phyloP scores from a whole-genome alignment of 2,888 invertebrate species.

The Empis livida region DNA sequence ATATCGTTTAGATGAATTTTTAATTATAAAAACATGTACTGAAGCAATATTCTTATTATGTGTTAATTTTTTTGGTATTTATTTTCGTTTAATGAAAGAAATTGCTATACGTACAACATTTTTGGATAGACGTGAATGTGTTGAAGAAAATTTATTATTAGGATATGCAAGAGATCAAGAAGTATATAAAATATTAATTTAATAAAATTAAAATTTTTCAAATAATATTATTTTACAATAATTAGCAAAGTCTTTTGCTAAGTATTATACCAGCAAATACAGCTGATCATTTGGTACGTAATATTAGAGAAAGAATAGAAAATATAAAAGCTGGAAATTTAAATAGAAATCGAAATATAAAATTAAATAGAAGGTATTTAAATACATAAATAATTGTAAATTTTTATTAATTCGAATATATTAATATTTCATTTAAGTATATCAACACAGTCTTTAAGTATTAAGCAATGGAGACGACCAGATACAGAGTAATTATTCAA shows the following conservation, averaged over 20 bases:
- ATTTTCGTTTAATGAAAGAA: conserved; percentile 79
- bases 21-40: conserved; percentile 39
- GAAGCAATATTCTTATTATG: conserved; percentile 46
- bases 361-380: background rate
- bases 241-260: conserved; percentile 67
- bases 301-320: conserved; percentile 44
- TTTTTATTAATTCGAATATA: background rate
- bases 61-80: conserved; percentile 73
- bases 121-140: conserved; percentile 71
- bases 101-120: conserved; percentile 77
- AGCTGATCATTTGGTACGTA: conserved; percentile 47
- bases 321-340: conserved; percentile 36
- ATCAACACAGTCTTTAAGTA: conserved; percentile 10
- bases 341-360: conserved; percentile 2
- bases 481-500: conserved; percentile 29
- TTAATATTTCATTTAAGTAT: background rate
- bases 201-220: background rate
- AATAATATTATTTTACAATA: conserved; percentile 4
- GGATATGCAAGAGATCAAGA: conserved; percentile 79
- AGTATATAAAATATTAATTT: conserved; percentile 40
- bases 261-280: conserved; percentile 81
- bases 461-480: conserved; percentile 30
- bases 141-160: conserved; percentile 69
- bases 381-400: no score
- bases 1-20: conserved; percentile 34